A percentile compares a stretch with the other conserved stretches of the same genome.
phyloP scores from a whole-genome alignment of 1,140 invertebrate genomes.

The Plectus sambesii region DNA sequence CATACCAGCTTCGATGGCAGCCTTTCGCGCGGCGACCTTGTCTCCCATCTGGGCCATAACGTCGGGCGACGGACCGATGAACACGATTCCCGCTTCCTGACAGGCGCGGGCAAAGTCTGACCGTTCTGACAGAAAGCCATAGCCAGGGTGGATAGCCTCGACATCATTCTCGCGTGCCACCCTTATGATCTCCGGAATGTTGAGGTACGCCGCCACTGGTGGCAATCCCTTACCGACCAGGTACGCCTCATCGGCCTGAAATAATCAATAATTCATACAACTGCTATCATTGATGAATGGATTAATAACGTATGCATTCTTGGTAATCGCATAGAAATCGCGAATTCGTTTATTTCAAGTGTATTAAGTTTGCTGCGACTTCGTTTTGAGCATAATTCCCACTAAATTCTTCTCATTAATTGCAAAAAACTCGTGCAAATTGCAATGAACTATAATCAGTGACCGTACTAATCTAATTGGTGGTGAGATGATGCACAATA shows the following conservation, averaged over 20 bases:
- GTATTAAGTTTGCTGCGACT: no score
- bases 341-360: no score
- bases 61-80: conserved; percentile 84
- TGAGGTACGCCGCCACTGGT: conserved; percentile 91
- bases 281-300: conserved; percentile 90
- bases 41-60: conserved; percentile 97
- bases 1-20: conserved; percentile 69
- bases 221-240: conserved; percentile 84
- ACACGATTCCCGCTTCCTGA: conserved; percentile 75
- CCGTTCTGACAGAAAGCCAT: conserved; percentile 92
- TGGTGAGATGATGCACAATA: no score
- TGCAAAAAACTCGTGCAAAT: no score
- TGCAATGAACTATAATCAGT: no score
- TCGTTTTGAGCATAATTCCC: no score
- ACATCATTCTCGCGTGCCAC: conserved; percentile 72
- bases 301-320: no score
- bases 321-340: no score
- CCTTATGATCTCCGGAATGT: conserved; percentile 88
- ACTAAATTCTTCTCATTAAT: no score
- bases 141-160: conserved; percentile 96
- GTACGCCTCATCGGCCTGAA: conserved; percentile 96
- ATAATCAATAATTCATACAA: conserved; percentile 97
- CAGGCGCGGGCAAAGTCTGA: conserved; percentile 92
- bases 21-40: conserved; percentile 68
- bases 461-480: no score